Evolutionary conservation across 2,888 invertebrate genomes (phyloP), one percentile per base, ranked within the genome.

Genomic region (Habroteleia sp.): DNA sequence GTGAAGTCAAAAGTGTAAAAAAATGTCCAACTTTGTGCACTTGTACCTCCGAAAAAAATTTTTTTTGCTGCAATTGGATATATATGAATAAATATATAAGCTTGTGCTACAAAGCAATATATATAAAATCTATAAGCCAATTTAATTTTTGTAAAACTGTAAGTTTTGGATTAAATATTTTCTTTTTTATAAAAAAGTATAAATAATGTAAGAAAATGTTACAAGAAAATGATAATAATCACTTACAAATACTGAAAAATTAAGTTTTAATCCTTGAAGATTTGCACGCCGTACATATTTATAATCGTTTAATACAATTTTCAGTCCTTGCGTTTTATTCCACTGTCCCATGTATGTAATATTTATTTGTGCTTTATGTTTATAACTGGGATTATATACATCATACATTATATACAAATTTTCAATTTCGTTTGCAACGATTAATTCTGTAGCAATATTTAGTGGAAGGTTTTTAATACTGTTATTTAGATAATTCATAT

Each of bases 351-450:
- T 82, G 10, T 71, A 77, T 6, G 83, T 84, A 3, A 83, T 74
- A 31, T 84, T 83, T 2, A 84, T 39, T 5, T 63, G 68, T 6
- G 78, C 82, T 1, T 83, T 83, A n/a, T 85, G 85, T 13, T 79
- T 80, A 72, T 81, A 80, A 52, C 83, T 82, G 0, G 82, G 83
- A 78, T 85, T 85, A 58, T 85, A 86, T 5, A 84, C 78, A 11
- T 86, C 86, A 48, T 82, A 83, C 16, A 85, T 73, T 7, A 35
- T 27, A 27, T 78, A 81, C 20, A 23, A 13, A 2, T 29, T 29
- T 8, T 25, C 35, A 14, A 11, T 25, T 23, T 31, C 0, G 39
- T 44, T 8, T 46, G 20, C 44, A 48, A 85, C 65, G 56, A 82
- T 81, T 11, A 50, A 25, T 39, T 66, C 65, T 6, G 54, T 37